These are phyloP conservation scores for Xerus inauris DNA, from an alignment of 2,113 vertebrate species.

Conservation along the genomic window DNA sequence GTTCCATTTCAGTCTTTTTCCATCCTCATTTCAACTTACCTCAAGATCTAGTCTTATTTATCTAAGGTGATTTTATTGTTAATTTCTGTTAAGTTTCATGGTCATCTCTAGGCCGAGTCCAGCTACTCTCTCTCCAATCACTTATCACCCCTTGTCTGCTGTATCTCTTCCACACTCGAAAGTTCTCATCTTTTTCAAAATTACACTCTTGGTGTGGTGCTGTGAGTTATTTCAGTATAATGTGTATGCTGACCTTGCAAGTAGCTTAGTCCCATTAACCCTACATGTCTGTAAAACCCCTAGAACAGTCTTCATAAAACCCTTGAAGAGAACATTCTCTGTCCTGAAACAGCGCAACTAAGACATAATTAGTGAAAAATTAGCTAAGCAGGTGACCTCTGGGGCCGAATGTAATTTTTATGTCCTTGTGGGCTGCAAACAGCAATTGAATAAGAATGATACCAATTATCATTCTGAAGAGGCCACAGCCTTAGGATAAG, in stretches of 20 bases:
- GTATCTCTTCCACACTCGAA: neutral
- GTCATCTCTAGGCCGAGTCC: neutral
- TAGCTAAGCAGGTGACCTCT: constrained; percentile 54
- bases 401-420: constrained; percentile 2
- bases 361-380: constrained; percentile 66
- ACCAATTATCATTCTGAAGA: constrained; percentile 14
- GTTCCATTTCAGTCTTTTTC: neutral
- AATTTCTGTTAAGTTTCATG: neutral
- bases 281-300: neutral
- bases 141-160: neutral
- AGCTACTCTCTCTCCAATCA: neutral
- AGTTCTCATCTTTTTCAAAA: neutral
- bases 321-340: neutral
- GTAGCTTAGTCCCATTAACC: neutral
- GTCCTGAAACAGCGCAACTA: neutral
- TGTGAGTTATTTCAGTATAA: neutral
- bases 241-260: rapidly evolving
- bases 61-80: neutral
- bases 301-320: neutral
- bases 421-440: neutral
- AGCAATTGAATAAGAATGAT: constrained; percentile 36
- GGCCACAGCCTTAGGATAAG: neutral
- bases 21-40: neutral
- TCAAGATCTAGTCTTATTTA: neutral
- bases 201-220: neutral